Conservation (phyloP, 1,140 invertebrate species). For the silkworm (Bombyx mori) region ASM3026992v2 NC_085128.1:15299501-15300000, state of each 20-base stretch:
- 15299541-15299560: constrained; percentile 2
- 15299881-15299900: constrained; percentile 3
- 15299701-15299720: too few species aligned
- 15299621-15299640: constrained; percentile 1
- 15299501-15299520: constrained; percentile 47
- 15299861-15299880: not conserved
- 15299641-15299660: constrained; percentile 14
- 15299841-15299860: too few species aligned
- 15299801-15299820: too few species aligned
- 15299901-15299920: constrained; percentile 10
- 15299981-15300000: constrained; percentile 50
- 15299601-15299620: constrained; percentile 21
- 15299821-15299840: too few species aligned
- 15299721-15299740: too few species aligned
- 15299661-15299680: not conserved
- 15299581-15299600: constrained; percentile 17
- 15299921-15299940: constrained; percentile 34
- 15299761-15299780: too few species aligned
- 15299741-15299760: too few species aligned
- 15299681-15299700: too few species aligned
- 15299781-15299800: too few species aligned
- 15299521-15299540: constrained; percentile 38
- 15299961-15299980: constrained; percentile 42
- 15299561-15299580: constrained; percentile 1
- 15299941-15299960: constrained; percentile 45